Base-by-base conservation (phyloP, 2,113 vertebrate species). In the Tor tambroides region DNA sequence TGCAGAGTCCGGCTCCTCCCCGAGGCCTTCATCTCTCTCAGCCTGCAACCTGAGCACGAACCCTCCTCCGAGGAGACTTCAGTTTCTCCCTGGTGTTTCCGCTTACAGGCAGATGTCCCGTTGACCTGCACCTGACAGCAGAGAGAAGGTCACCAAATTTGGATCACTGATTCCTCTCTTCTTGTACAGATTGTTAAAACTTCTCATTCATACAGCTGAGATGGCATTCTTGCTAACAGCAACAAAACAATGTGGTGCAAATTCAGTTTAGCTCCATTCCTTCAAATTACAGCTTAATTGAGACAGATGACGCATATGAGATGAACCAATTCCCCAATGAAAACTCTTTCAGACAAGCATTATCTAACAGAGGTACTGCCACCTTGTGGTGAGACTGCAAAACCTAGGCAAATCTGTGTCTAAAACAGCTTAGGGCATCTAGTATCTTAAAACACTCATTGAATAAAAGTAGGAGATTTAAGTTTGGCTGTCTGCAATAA, bases 1-100 rank as follows among this genome's bases (percentile, higher is more conserved):
- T 96, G 95, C 43, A 89, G 92, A 46, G 35, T 93, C 86, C 90
- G 93, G 0, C 93, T 75, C 80, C 86, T 91, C 9, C 77, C 92
- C 8, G 89, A 91, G 3, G 71, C 89, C 86, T 95, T 93, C 76
- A 97, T 93, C 56, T 95, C 94, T 88, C 94, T 90, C 85, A 98
- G 94, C 88, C 83, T 95, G 92, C 98, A 99, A 79, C 12, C 65
- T 0, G 59, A 65, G 12, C 46, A 61, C 1, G 32, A 32, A 5
- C 43, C 71, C 19, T 75, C 80, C 32, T 77, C 69, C 15, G 74
- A 74, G 21, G 46, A 43, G 30, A 77, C 76, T 86, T 91, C 63
- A 46, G 88, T 26, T 38, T 72, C 88, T 21, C 93, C 93, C 80
- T 85, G 79, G 10, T 85, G 91, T 30, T 88, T 90, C n/a, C 94